A percentile compares a stretch with the other conserved stretches of the same genome.
These are phyloP conservation scores for Microctonus hyperodae DNA, from an alignment of 2,888 invertebrate genomes.

Conservation along the genomic window DNA sequence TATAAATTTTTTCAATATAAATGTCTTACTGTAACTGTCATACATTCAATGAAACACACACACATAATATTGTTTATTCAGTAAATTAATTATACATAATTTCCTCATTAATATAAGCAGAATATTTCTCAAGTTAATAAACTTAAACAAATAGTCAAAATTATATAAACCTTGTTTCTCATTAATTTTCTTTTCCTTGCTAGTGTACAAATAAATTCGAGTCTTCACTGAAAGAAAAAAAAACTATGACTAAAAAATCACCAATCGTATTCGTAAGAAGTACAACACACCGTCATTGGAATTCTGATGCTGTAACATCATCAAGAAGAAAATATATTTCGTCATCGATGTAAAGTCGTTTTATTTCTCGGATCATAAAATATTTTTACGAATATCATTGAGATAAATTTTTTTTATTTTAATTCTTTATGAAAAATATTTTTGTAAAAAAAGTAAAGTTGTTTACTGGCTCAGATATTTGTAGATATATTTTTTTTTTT, in stretches of 20 bases:
- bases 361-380: background rate
- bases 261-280: background rate
- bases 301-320: background rate
- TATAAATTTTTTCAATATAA: background rate
- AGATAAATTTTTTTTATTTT: background rate
- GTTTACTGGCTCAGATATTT: background rate
- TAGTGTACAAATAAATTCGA: background rate
- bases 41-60: background rate
- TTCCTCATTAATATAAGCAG: background rate
- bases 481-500: background rate
- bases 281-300: background rate
- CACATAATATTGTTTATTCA: background rate
- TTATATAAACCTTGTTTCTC: background rate
- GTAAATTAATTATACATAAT: background rate
- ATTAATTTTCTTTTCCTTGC: background rate
- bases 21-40: background rate
- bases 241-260: background rate
- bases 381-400: background rate
- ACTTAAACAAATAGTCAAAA: background rate
- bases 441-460: background rate
- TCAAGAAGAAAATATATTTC: background rate
- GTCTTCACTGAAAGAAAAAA: background rate
- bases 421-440: background rate
- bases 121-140: background rate
- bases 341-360: background rate